These are phyloP conservation scores for Amiota minor DNA, from an alignment of 2,888 invertebrate genomes.

Conservation along the genomic window DNA sequence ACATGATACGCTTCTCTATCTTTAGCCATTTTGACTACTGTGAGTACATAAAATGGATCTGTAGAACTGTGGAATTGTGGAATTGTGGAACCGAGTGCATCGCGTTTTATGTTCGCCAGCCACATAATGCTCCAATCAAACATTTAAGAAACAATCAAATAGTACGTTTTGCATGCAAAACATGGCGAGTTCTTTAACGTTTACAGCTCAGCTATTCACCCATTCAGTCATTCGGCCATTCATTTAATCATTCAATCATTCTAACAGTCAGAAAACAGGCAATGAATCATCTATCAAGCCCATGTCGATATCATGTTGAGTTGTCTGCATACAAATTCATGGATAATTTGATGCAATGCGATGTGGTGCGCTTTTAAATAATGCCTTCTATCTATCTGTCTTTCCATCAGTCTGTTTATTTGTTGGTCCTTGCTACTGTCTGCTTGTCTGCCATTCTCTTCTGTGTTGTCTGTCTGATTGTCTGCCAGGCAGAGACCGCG, in stretches of 20 bases:
- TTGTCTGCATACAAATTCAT: slow-evolving; percentile 12
- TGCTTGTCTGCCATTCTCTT: neutral
- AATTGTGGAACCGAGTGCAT: no score
- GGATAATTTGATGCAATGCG: slow-evolving; percentile 37
- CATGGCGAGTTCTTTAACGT: no score
- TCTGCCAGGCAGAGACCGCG: neutral
- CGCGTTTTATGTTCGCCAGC: no score
- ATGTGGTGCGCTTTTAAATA: slow-evolving; percentile 17
- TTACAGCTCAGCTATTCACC: neutral
- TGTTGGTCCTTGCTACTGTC: neutral
- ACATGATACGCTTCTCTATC: no score
- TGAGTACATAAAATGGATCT: no score
- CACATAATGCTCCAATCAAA: slow-evolving; percentile 23
- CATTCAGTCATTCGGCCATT: neutral
- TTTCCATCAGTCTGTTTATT: neutral
- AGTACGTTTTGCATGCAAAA: neutral
- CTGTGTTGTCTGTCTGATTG: neutral
- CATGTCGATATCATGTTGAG: neutral
- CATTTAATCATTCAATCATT: slow-evolving; percentile 4
- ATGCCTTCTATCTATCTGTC: neutral
- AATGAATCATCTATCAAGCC: neutral
- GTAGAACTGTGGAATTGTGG: no score
- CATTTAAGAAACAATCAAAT: slow-evolving; percentile 39
- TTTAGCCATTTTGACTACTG: no score
- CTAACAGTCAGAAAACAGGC: no score